Conservation (phyloP, 2,888 invertebrate species). For the Volucella inflata region DNA sequence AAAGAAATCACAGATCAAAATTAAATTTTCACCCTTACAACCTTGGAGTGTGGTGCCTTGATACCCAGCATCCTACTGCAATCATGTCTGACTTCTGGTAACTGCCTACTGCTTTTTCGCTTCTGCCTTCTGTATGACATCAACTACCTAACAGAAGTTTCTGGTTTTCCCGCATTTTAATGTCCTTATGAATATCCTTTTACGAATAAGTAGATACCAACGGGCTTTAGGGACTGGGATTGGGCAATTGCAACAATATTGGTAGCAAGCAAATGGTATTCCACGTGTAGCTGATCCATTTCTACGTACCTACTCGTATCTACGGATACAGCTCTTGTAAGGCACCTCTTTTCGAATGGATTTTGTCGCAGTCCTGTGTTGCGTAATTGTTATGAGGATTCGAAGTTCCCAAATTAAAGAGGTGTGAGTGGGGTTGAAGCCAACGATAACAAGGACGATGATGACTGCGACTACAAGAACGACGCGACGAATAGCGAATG, state of each 20-base stretch:
- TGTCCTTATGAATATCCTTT: constrained; percentile 71
- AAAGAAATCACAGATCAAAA: constrained; percentile 66
- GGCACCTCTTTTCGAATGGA: too few relatives aligned
- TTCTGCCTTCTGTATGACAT: constrained; percentile 39
- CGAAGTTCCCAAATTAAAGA: constrained; percentile 11
- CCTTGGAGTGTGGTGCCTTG: not conserved
- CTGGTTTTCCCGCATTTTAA: constrained; percentile 63
- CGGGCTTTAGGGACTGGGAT: constrained; percentile 2
- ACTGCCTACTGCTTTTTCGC: not conserved
- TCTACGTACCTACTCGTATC: not conserved
- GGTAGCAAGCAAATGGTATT: too few relatives aligned
- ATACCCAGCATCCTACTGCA: not conserved
- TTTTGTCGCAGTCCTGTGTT: constrained; percentile 61
- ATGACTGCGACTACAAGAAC: constrained; percentile 28
- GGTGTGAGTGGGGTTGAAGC: not conserved
- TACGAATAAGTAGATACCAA: constrained; percentile 64
- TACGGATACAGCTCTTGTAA: too few relatives aligned
- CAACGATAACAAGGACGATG: not conserved
- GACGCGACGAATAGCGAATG: too few relatives aligned
- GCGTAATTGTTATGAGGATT: constrained; percentile 70
- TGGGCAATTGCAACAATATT: constrained; percentile 53
- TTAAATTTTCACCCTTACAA: constrained; percentile 56
- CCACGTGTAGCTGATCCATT: constrained; percentile 23
- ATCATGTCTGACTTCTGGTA: not conserved
- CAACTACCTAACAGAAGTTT: constrained; percentile 51